Percentiles rank a stretch among this genome's conserved stretches.
phyloP scores from a whole-genome alignment of 1,140 invertebrate genomes.

The Sminthurides bifidus region DNA sequence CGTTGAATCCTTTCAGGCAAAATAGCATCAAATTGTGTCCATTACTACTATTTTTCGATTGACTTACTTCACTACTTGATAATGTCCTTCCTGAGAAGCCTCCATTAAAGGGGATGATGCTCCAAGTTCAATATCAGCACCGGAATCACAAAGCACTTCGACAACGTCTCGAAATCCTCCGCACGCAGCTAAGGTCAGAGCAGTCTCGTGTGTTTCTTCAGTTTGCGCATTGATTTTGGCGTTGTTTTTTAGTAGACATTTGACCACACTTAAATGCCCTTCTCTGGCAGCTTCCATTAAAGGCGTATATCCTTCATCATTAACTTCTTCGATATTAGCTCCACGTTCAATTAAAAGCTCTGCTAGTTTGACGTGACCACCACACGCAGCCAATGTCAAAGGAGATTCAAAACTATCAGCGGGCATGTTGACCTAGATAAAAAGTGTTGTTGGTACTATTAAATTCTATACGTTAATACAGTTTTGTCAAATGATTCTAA shows the following conservation, averaged over 20 bases:
- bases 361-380: constrained; percentile 93
- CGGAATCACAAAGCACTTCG: constrained; percentile 87
- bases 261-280: constrained; percentile 97
- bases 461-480: too few species aligned
- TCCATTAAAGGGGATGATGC: constrained; percentile 97
- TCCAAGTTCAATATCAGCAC: constrained; percentile 88
- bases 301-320: constrained; percentile 99
- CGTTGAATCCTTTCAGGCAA: too few species aligned
- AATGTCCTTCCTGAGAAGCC: constrained; percentile 91
- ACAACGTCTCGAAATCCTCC: constrained; percentile 96
- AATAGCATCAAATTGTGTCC: too few species aligned
- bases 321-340: constrained; percentile 97
- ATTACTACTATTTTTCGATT: too few species aligned
- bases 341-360: constrained; percentile 88
- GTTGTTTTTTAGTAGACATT: constrained; percentile 78
- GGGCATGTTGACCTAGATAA: constrained; percentile 82
- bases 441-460: too few species aligned
- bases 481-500: too few species aligned
- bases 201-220: constrained; percentile 96
- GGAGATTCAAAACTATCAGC: constrained; percentile 99
- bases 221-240: constrained; percentile 97
- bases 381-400: constrained; percentile 91
- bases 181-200: constrained; percentile 90
- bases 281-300: constrained; percentile 96
- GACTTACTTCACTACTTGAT: constrained; percentile 68